Evolutionary conservation across 2,888 invertebrate genomes (phyloP).

Genomic region (Patella pellucida): DNA sequence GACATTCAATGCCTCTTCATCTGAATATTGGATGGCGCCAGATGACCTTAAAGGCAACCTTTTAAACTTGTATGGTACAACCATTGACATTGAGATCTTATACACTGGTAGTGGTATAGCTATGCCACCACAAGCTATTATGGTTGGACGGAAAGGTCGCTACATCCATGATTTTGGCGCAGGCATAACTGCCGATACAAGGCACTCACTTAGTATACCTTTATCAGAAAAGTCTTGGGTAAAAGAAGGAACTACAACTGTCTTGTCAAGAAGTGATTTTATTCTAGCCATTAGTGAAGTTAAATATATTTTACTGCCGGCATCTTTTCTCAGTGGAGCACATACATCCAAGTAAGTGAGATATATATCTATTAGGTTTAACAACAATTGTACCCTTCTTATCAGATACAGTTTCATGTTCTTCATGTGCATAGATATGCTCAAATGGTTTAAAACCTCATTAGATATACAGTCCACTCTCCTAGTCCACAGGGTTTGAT

Average conservation of each 20-base stretch:
- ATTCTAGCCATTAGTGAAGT: conserved; percentile 84
- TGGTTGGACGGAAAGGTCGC: conserved; percentile 20
- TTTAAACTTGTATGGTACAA: conserved; percentile 39
- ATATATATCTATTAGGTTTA: background rate
- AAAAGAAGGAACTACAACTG: conserved; percentile 68
- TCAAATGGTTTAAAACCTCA: no score
- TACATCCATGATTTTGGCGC: conserved; percentile 12
- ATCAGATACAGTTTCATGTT: no score
- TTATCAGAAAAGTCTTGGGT: conserved; percentile 25
- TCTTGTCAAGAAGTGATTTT: conserved; percentile 76
- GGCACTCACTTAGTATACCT: background rate
- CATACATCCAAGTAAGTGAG: conserved; percentile 27
- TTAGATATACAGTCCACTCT: no score
- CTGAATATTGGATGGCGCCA: conserved; percentile 23
- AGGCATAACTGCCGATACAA: background rate
- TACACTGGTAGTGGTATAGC: conserved; percentile 10
- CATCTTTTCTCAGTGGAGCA: conserved; percentile 18
- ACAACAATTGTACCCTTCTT: no score
- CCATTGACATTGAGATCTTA: conserved; percentile 20
- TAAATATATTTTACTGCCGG: conserved; percentile 77
- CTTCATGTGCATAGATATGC: no score
- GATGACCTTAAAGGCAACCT: conserved; percentile 31
- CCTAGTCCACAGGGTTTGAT: no score
- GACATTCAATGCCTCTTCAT: background rate
- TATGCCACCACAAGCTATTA: conserved; percentile 19